Conservation (phyloP, 2,888 invertebrate species). For the Helicoverpa assulta region DNA sequence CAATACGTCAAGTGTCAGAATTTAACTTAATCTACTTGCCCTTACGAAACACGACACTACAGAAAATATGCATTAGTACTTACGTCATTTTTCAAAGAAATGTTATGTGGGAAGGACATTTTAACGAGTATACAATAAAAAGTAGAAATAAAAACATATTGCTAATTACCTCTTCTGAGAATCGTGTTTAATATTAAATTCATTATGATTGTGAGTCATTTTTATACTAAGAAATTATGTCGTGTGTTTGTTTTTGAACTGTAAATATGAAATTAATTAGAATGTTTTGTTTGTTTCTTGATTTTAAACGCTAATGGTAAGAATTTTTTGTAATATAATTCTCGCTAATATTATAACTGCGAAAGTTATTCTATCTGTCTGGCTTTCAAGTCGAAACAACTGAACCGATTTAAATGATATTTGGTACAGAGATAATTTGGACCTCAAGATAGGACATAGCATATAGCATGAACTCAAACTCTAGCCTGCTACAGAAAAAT, state of each 20-base stretch:
- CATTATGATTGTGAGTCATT: slow-evolving; percentile 30
- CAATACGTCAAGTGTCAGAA: too few relatives aligned
- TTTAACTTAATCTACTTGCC: not conserved
- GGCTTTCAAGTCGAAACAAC: too few relatives aligned
- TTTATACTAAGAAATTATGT: not conserved
- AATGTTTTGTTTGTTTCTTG: too few relatives aligned
- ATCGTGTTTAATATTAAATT: slow-evolving; percentile 3
- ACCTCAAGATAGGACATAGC: too few relatives aligned
- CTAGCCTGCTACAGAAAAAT: too few relatives aligned
- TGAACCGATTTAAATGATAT: too few relatives aligned
- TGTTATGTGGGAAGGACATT: slow-evolving; percentile 18
- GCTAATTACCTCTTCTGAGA: slow-evolving; percentile 44
- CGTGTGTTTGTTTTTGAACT: not conserved
- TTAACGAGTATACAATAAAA: not conserved
- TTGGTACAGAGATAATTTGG: too few relatives aligned
- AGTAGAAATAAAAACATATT: slow-evolving; percentile 19
- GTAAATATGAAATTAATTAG: not conserved
- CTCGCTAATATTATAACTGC: too few relatives aligned
- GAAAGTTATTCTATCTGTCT: too few relatives aligned
- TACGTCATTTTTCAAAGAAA: slow-evolving; percentile 20
- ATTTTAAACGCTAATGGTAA: too few relatives aligned
- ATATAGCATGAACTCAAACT: too few relatives aligned
- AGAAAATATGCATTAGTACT: slow-evolving; percentile 11
- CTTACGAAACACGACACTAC: not conserved
- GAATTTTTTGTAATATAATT: too few relatives aligned